These are phyloP conservation scores for Caenorhabditis sp. DNA, from an alignment of 2,888 invertebrate species.

Conservation along the genomic window DNA sequence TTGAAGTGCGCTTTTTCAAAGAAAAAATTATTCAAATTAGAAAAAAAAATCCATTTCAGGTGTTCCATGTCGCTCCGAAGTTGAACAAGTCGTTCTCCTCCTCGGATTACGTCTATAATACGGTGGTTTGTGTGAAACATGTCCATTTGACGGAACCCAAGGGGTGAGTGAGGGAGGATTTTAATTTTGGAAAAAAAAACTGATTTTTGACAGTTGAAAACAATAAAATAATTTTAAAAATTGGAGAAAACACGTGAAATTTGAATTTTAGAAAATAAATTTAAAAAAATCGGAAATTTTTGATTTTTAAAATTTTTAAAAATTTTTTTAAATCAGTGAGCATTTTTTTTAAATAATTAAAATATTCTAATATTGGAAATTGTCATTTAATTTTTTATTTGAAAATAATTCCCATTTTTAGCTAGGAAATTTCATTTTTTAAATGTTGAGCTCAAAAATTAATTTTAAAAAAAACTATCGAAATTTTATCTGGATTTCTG, in stretches of 20 bases:
- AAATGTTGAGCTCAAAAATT: too few relatives aligned
- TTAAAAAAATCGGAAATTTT: background rate
- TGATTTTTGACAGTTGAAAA: too few relatives aligned
- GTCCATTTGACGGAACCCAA: constrained; percentile 84
- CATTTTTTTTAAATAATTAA: too few relatives aligned
- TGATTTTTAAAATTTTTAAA: constrained; percentile 7
- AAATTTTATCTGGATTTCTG: too few relatives aligned
- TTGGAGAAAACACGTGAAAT: background rate
- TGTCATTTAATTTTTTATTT: constrained; percentile 3
- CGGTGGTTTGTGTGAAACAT: constrained; percentile 84
- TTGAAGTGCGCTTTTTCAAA: constrained; percentile 83
- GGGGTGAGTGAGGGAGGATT: constrained; percentile 77
- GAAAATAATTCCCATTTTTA: background rate
- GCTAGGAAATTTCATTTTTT: too few relatives aligned
- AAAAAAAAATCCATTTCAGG: too few relatives aligned
- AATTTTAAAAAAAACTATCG: too few relatives aligned
- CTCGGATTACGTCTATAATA: constrained; percentile 84
- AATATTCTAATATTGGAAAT: too few relatives aligned
- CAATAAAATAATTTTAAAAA: background rate
- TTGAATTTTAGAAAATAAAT: too few relatives aligned
- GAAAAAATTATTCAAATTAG: too few relatives aligned
- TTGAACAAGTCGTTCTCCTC: constrained; percentile 51
- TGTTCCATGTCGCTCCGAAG: constrained; percentile 71
- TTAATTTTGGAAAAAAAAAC: too few relatives aligned
- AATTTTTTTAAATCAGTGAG: too few relatives aligned